phyloP scores from a whole-genome alignment of 2,888 invertebrate genomes.

The Odontomyia ornata region DNA sequence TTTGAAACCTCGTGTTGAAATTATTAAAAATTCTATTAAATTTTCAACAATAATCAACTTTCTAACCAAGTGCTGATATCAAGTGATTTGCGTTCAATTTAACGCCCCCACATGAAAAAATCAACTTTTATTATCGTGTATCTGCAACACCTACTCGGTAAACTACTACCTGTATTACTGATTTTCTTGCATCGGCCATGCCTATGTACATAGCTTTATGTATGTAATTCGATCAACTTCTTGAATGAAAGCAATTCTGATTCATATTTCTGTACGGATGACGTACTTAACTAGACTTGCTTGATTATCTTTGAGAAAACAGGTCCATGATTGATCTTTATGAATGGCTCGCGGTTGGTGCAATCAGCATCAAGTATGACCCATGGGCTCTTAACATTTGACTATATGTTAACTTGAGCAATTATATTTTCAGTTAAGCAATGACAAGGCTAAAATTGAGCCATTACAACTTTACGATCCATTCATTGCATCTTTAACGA shows the following conservation, averaged over 20 bases:
- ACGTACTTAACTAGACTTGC: not conserved
- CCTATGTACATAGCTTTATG: no score
- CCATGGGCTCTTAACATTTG: not conserved
- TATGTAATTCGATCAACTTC: not conserved
- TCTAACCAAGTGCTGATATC: not conserved
- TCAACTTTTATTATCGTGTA: conserved; percentile 4
- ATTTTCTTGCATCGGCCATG: not conserved
- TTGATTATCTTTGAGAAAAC: not conserved
- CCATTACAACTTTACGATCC: not conserved
- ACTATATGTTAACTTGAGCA: not conserved
- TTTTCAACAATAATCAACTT: no score
- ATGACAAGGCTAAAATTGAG: not conserved
- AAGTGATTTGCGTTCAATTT: not conserved
- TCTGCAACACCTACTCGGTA: conserved; percentile 5
- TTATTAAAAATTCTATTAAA: no score
- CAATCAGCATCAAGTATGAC: not conserved
- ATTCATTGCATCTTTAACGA: not conserved
- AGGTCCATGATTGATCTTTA: not conserved
- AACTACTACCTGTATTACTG: not conserved
- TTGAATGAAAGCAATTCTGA: not conserved
- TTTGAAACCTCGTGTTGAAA: no score
- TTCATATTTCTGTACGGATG: not conserved
- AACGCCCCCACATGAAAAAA: conserved; percentile 5
- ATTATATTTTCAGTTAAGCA: not conserved
- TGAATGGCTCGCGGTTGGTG: not conserved